Percentiles rank a stretch among this genome's conserved stretches.
Evolutionary conservation across 2,113 vertebrate genomes (phyloP).

Genomic region (Brienomyrus brachyistius): DNA sequence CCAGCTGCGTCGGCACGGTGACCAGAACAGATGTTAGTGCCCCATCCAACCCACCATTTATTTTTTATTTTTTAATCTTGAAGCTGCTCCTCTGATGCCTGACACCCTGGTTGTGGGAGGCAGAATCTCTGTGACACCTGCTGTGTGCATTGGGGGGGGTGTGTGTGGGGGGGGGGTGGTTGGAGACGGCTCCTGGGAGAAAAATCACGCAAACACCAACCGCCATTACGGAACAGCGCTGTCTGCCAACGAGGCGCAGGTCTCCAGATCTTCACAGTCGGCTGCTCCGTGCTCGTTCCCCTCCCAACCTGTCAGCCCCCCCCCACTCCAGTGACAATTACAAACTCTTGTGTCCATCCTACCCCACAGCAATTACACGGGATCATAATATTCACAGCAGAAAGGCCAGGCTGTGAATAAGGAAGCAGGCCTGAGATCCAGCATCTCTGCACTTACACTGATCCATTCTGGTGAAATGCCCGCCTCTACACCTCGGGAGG

Average conservation of each 20-base stretch:
- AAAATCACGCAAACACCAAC: slow-evolving; percentile 24
- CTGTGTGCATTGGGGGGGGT: slow-evolving; percentile 31
- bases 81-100: neutral
- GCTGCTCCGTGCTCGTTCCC: neutral
- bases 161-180: neutral
- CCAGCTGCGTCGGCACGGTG: slow-evolving; percentile 41
- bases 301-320: neutral
- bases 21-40: slow-evolving; percentile 43
- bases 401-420: neutral
- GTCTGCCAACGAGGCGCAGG: neutral
- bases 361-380: neutral
- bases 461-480: neutral
- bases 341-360: neutral
- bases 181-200: slow-evolving; percentile 14
- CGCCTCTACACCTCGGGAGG: neutral
- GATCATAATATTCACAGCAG: neutral
- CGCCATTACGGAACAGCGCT: slow-evolving; percentile 13
- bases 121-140: slow-evolving; percentile 41
- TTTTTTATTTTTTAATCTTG: slow-evolving; percentile 19
- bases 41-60: slow-evolving; percentile 19
- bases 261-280: neutral
- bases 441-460: neutral
- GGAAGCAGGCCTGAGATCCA: neutral
- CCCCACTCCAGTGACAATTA: neutral
- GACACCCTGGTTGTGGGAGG: slow-evolving; percentile 24